Evolutionary conservation across 2,113 vertebrate genomes (phyloP).

Genomic region (Campylorhamphus procurvoides): DNA sequence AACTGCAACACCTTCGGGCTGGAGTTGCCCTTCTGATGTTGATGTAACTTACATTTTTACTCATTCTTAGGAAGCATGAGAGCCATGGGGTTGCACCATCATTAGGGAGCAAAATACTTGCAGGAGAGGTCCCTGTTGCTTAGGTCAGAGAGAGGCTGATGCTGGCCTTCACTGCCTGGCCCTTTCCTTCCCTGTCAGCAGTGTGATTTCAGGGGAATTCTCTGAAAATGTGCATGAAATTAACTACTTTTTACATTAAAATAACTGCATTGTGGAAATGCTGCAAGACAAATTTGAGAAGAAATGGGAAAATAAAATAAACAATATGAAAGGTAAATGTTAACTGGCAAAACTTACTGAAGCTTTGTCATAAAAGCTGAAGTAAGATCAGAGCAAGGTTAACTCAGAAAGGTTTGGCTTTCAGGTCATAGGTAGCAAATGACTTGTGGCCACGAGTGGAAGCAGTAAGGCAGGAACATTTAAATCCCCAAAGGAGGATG

Average conservation of each 20-base stretch:
- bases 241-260: not conserved
- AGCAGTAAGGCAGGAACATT: not conserved
- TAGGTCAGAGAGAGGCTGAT: not conserved
- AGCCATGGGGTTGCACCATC: not conserved
- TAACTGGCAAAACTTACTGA: not conserved
- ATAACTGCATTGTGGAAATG: not conserved
- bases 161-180: not conserved
- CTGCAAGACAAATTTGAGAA: not conserved
- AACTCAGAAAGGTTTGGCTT: not conserved
- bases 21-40: not conserved
- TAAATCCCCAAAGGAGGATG: not conserved
- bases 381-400: not conserved
- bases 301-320: not conserved
- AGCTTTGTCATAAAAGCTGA: not conserved
- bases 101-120: not conserved
- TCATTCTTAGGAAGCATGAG: not conserved
- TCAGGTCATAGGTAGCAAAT: not conserved
- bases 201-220: not conserved
- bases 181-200: not conserved
- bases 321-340: not conserved
- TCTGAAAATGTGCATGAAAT: not conserved
- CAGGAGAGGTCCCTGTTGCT: not conserved
- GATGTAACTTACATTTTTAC: not conserved
- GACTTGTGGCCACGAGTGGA: rapidly evolving
- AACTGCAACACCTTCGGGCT: not conserved